Evolutionary conservation across 2,888 invertebrate genomes (phyloP).

Genomic region (Microchrysa polita): DNA sequence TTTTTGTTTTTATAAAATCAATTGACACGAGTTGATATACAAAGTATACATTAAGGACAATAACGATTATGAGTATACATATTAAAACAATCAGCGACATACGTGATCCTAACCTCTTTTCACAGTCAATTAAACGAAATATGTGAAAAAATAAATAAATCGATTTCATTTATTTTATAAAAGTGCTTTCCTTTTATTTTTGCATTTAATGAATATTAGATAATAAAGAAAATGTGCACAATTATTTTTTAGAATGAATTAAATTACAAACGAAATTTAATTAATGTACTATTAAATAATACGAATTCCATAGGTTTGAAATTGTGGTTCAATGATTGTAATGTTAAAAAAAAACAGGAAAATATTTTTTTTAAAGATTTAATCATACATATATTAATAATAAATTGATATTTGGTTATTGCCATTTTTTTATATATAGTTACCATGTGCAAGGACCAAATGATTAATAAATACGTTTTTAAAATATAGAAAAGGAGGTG

Average conservation of each 20-base stretch:
- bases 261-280: no score
- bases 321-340: no score
- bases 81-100: no score
- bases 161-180: constrained; percentile 6
- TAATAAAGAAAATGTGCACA: constrained; percentile 38
- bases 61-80: background rate
- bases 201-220: background rate
- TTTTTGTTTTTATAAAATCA: constrained; percentile 5
- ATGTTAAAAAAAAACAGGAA: no score
- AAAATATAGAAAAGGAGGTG: no score
- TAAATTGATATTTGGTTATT: constrained; percentile 27
- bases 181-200: no score
- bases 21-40: background rate
- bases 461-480: background rate
- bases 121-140: no score
- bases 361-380: no score
- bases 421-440: constrained; percentile 6
- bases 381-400: background rate
- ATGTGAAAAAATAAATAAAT: constrained; percentile 22
- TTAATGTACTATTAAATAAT: no score
- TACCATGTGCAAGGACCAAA: constrained; percentile 20
- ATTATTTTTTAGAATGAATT: no score
- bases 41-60: background rate
- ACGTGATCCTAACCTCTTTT: no score
- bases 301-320: no score